A percentile compares a stretch with the other conserved stretches of the same genome.
Conservation (phyloP, 2,888 invertebrate genomes). For the Argynnis bischoffii region DNA sequence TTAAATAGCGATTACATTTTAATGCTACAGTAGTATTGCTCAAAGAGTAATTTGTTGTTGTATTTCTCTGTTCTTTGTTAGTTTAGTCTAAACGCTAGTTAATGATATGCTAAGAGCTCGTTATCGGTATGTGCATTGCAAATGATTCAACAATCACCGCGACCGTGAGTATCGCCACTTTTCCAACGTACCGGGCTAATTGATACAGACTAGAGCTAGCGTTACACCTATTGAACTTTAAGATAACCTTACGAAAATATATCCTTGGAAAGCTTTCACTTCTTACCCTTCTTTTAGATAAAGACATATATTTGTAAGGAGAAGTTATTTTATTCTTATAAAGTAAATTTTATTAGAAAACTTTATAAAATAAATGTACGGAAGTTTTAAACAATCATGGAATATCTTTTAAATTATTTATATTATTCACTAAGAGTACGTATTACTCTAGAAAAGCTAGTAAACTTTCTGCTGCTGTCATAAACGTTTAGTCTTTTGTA, state of each 20-base stretch:
- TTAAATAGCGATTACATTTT: no score
- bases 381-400: no score
- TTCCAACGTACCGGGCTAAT: slow-evolving; percentile 34
- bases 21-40: slow-evolving; percentile 2
- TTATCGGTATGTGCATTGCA: slow-evolving; percentile 24
- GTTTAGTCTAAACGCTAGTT: slow-evolving; percentile 5
- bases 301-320: no score
- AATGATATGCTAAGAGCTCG: slow-evolving; percentile 15
- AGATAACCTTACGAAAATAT: neutral
- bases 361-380: no score
- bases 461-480: no score
- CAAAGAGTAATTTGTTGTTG: neutral
- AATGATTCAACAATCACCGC: slow-evolving; percentile 29
- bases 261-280: neutral
- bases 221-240: slow-evolving; percentile 25
- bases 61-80: slow-evolving; percentile 7
- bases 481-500: no score
- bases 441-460: no score
- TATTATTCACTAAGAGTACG: no score
- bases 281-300: neutral
- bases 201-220: slow-evolving; percentile 32
- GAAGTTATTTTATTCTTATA: no score
- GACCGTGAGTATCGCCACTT: slow-evolving; percentile 36
- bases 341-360: no score
- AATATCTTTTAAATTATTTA: no score